Base-by-base conservation (phyloP, 2,888 invertebrate species). In the Caenorhabditis sinica region DNA sequence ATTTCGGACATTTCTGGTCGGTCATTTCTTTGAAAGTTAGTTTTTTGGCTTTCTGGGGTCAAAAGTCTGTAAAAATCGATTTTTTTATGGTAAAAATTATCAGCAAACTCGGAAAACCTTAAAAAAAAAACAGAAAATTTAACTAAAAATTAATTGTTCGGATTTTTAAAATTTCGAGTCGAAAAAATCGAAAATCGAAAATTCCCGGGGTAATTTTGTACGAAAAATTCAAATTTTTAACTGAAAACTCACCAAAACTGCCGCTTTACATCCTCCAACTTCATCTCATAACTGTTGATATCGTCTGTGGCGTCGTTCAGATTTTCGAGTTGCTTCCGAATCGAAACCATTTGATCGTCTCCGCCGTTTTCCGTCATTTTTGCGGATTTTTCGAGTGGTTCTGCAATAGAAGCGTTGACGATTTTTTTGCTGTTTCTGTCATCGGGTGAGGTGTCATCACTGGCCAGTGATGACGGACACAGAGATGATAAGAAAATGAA, bases 251-350 rank as follows among this genome's bases (percentile, higher is more conserved):
- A 83, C 83, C 80, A 65, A 60, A 83, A 83, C 40, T 80, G 79
- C 36, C 75, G 79, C 33, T 71, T 69, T 1, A 68, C 71, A 56
- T 28, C 11, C 25, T 83, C 83, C 68, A 83, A 43, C 28, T 74
- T 79, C 53, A 80, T 75, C 68, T 83, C 83, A 45, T 63, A 75
- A 51, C 75, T 68, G 33, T 83, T 83, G 25, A 83, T 83, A 30
- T 80, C 66, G 40, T 83, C 83, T 6, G 83, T 83, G 11, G 83
- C 83, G 43, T 83, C 51, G 23, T 83, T 83, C 65, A 83, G 20
- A 65, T 80, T 79, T 23, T 83, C 80, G 30, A 83, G 66, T 40
- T 83, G 83, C 30, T 71, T 75, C 20, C 80, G 43, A 58, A 83
- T 83, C 60, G 83, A 80, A 11, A 58, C 51, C 43, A 79, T n/a